These are phyloP conservation scores for Dasyprocta punctata DNA, from an alignment of 2,113 vertebrate species.

Conservation along the genomic window DNA sequence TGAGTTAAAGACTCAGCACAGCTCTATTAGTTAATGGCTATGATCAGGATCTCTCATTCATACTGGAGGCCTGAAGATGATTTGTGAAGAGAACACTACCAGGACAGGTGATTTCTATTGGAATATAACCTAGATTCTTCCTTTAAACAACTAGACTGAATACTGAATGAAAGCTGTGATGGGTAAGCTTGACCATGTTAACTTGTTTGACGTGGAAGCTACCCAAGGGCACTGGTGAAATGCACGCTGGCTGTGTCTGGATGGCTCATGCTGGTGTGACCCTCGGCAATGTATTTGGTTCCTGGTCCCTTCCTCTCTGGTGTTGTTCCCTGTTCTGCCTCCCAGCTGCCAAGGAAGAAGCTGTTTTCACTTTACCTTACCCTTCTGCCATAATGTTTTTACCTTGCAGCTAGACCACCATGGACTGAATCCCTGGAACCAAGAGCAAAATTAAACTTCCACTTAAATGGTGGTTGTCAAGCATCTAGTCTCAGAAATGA, in stretches of 20 bases:
- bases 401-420: not conserved
- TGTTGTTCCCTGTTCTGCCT: not conserved
- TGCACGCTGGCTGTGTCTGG: not conserved
- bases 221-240: not conserved
- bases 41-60: not conserved
- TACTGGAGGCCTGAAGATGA: accelerated
- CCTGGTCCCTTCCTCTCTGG: not conserved
- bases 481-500: not conserved
- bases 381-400: not conserved
- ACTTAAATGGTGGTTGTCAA: not conserved
- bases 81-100: not conserved
- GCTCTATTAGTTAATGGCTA: not conserved
- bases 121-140: not conserved
- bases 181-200: not conserved
- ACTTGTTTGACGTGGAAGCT: not conserved
- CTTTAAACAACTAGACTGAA: not conserved
- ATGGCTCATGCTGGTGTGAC: not conserved
- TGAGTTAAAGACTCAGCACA: not conserved
- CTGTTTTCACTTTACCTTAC: not conserved
- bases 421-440: not conserved
- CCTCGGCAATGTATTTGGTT: not conserved
- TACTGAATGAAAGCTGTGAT: not conserved
- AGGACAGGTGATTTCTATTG: not conserved
- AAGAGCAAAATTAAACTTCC: not conserved
- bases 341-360: not conserved